Conservation (phyloP, 2,888 invertebrate genomes). For the Choreutis nemorana region DNA sequence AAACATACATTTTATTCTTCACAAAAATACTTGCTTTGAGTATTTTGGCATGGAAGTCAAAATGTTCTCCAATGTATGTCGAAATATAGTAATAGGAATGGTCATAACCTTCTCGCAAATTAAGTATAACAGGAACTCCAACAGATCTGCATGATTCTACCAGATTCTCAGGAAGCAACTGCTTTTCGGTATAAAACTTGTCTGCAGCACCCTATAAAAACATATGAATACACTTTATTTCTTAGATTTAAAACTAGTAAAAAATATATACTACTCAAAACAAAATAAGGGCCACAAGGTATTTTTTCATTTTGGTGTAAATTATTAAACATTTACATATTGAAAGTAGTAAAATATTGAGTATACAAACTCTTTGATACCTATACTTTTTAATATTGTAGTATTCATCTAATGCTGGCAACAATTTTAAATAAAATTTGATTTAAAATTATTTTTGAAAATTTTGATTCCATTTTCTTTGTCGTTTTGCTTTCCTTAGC, state of each 20-base stretch:
- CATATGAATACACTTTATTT: slow-evolving; percentile 2
- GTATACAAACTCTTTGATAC: not conserved
- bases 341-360: too few species aligned
- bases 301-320: too few species aligned
- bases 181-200: slow-evolving; percentile 76
- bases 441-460: too few species aligned
- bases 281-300: too few species aligned
- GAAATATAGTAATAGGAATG: slow-evolving; percentile 95
- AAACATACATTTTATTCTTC: too few species aligned
- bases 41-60: slow-evolving; percentile 86
- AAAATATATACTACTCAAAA: too few species aligned
- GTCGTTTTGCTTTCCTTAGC: too few species aligned
- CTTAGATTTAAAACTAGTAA: not conserved
- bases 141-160: slow-evolving; percentile 74
- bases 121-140: slow-evolving; percentile 73
- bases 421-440: too few species aligned
- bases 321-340: too few species aligned
- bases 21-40: slow-evolving; percentile 53
- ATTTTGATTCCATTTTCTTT: too few species aligned
- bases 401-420: too few species aligned
- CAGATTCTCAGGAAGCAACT: slow-evolving; percentile 86
- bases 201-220: slow-evolving; percentile 79
- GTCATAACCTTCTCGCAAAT: slow-evolving; percentile 87
- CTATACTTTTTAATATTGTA: too few species aligned
- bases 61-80: slow-evolving; percentile 91